Conservation (phyloP, 2,113 vertebrate species). For the Neodon shergylaensis region DNA sequence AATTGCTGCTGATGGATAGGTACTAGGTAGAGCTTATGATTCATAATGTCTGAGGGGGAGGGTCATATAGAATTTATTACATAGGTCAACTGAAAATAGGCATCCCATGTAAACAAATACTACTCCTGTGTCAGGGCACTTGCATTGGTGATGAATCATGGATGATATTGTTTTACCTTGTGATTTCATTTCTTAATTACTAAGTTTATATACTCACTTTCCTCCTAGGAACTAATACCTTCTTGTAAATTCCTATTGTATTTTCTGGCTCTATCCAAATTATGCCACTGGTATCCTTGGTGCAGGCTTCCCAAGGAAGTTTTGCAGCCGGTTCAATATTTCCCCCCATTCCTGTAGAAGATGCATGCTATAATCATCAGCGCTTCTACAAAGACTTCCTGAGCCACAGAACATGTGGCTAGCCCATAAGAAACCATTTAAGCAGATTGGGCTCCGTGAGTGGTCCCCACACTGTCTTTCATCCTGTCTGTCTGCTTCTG, state of each 20-base stretch:
- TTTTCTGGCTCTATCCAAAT: background rate
- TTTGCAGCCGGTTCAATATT: background rate
- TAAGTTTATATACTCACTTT: background rate
- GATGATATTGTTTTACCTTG: background rate
- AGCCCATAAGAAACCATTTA: background rate
- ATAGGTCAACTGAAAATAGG: background rate
- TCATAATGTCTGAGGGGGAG: background rate
- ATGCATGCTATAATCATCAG: background rate
- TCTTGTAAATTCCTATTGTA: background rate
- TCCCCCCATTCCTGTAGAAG: background rate
- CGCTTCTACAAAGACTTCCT: background rate
- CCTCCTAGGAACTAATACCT: background rate
- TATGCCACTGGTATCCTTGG: too few relatives aligned
- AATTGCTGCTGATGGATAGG: background rate
- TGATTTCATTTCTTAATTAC: background rate
- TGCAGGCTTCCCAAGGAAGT: background rate
- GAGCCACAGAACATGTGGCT: background rate
- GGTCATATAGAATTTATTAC: background rate
- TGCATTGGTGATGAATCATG: background rate
- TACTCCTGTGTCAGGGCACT: background rate
- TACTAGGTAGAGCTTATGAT: background rate
- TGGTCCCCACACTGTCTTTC: background rate
- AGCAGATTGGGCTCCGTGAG: background rate
- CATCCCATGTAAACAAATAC: background rate
- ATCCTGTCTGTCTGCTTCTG: too few relatives aligned